Evolutionary conservation across 92 coral and sea anemone genomes (phyloP).

Genomic region (Porites lobata): DNA sequence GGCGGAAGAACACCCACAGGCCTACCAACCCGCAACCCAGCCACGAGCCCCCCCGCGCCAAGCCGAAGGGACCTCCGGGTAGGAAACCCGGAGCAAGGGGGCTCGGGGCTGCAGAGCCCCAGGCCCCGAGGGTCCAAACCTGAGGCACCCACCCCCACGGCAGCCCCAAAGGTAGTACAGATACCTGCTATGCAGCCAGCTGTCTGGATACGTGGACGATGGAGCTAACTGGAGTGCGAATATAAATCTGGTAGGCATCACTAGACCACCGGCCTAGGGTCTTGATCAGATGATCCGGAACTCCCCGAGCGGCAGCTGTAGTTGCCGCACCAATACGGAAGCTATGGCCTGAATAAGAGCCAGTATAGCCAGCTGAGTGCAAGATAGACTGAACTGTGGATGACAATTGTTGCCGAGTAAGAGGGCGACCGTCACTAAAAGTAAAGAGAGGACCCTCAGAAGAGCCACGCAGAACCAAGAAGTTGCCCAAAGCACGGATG

Average conservation of each 20-base stretch:
- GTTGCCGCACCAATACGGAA: constrained; percentile 73
- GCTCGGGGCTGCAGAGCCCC: constrained; percentile 3
- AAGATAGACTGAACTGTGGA: constrained; percentile 45
- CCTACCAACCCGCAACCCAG: neutral
- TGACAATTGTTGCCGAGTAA: constrained; percentile 54
- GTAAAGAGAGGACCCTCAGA: constrained; percentile 39
- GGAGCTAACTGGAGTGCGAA: constrained; percentile 6
- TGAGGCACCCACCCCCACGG: constrained; percentile 26
- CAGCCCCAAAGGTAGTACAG: neutral
- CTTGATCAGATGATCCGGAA: constrained; percentile 20
- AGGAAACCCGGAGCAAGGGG: constrained; percentile 19
- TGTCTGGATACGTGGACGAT: neutral
- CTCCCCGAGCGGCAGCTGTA: constrained; percentile 66
- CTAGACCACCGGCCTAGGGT: constrained; percentile 30
- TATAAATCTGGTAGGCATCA: constrained; percentile 15
- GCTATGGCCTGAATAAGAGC: constrained; percentile 73
- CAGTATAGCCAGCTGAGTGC: constrained; percentile 30
- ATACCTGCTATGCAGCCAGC: constrained; percentile 13
- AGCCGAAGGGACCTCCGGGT: constrained; percentile 14
- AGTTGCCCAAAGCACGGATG: neutral
- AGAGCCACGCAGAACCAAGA: neutral
- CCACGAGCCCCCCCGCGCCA: constrained; percentile 15
- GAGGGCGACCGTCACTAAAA: constrained; percentile 52
- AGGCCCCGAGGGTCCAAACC: neutral
- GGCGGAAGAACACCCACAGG: constrained; percentile 3